Conservation (phyloP, 2,113 vertebrate genomes). For the Poeciliopsis occidentalis region DNA sequence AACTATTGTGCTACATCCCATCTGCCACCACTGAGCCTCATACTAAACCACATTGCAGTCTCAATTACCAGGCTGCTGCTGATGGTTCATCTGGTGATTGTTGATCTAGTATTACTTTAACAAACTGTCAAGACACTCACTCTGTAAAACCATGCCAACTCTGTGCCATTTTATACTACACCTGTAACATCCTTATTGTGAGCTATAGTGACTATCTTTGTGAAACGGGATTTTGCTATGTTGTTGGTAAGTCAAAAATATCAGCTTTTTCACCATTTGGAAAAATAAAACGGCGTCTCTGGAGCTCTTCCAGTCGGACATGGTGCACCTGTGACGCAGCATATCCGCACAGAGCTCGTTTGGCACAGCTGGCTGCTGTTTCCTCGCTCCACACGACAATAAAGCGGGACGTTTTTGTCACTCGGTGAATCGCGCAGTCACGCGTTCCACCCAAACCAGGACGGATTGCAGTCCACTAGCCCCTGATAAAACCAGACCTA, state of each 20-base stretch:
- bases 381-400: neutral
- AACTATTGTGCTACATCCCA: too few relatives aligned
- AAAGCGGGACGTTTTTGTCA: constrained; percentile 11
- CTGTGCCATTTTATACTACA: neutral
- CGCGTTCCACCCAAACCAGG: constrained; percentile 48
- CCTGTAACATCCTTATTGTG: neutral
- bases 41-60: too few relatives aligned
- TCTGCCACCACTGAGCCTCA: too few relatives aligned
- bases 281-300: too few relatives aligned
- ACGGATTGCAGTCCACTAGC: neutral
- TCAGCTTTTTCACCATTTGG: too few relatives aligned
- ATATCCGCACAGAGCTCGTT: neutral
- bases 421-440: constrained; percentile 51
- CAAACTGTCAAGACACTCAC: neutral
- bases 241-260: too few relatives aligned
- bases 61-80: too few relatives aligned
- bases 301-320: too few relatives aligned
- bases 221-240: neutral
- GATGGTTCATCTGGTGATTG: neutral
- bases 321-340: neutral
- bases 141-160: too few relatives aligned
- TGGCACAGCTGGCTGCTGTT: neutral
- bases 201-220: neutral
- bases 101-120: neutral
- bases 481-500: neutral